phyloP scores from a whole-genome alignment of 2,113 vertebrate species.

The Pheucticus melanocephalus region DNA sequence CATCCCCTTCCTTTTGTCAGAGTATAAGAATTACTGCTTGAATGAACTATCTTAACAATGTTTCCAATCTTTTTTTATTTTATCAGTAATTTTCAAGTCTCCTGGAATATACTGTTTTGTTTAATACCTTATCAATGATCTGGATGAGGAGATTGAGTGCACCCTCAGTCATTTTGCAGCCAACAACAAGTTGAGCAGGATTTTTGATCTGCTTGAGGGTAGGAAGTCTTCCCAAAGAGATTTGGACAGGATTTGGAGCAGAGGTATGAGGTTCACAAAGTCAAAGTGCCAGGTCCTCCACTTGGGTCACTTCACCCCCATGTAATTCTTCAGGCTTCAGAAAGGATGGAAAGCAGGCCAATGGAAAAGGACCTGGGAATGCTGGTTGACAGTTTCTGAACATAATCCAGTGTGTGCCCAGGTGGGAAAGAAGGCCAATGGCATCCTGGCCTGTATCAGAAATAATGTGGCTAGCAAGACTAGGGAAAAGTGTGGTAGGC shows the following conservation, averaged over 20 bases:
- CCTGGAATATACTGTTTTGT: not conserved
- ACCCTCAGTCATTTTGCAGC: not conserved
- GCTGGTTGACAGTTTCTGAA: not conserved
- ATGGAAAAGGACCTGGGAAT: not conserved
- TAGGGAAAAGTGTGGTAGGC: not conserved
- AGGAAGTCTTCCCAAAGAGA: not conserved
- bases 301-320: not conserved
- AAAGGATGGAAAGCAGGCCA: not conserved
- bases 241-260: not conserved
- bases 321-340: fast-evolving
- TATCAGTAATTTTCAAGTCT: not conserved
- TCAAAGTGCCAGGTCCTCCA: no score
- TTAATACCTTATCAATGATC: not conserved
- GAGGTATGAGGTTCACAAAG: not conserved
- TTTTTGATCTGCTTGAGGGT: not conserved
- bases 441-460: not conserved
- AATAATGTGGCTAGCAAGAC: not conserved
- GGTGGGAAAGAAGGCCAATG: not conserved
- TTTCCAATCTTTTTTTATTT: not conserved
- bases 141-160: not conserved
- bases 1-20: not conserved
- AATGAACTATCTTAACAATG: not conserved
- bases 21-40: not conserved
- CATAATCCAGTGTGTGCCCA: fast-evolving
- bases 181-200: not conserved